A percentile compares a stretch with the other conserved stretches of the same genome.
These are phyloP conservation scores for Hypotaenidia okinawae DNA, from an alignment of 2,797 vertebrate species.

Conservation along the genomic window DNA sequence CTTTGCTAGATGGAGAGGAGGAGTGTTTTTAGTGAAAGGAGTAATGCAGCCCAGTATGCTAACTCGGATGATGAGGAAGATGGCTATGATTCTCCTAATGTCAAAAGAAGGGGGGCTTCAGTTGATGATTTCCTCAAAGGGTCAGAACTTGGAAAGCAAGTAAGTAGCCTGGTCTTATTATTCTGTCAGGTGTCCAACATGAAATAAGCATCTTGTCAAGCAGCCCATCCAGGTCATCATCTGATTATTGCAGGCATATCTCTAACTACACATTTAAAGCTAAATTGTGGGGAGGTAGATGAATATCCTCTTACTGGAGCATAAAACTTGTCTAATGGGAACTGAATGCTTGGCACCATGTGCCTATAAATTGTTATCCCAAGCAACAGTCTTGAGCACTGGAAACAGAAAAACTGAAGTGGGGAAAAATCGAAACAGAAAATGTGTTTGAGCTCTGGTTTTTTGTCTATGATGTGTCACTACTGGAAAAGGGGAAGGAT, in stretches of 20 bases:
- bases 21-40: slow-evolving; percentile 88
- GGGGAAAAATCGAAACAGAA: neutral
- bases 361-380: neutral
- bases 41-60: slow-evolving; percentile 77
- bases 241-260: neutral
- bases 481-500: neutral
- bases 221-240: neutral
- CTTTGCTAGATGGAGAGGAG: slow-evolving; percentile 88
- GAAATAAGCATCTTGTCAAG: neutral
- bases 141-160: slow-evolving; percentile 92
- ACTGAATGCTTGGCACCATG: neutral
- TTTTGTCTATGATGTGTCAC: neutral
- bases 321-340: neutral
- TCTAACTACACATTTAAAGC: neutral
- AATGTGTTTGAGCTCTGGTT: neutral
- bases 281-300: neutral
- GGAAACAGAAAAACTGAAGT: neutral
- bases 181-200: rapidly evolving
- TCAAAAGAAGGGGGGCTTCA: slow-evolving; percentile 87
- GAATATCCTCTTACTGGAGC: neutral
- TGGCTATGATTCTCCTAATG: slow-evolving; percentile 86
- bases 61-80: slow-evolving; percentile 96
- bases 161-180: slow-evolving; percentile 45
- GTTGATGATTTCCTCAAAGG: slow-evolving; percentile 97
- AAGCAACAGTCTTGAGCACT: neutral